Evolutionary conservation across 2,888 invertebrate species (phyloP).

Genomic region (Cordilura impudica): DNA sequence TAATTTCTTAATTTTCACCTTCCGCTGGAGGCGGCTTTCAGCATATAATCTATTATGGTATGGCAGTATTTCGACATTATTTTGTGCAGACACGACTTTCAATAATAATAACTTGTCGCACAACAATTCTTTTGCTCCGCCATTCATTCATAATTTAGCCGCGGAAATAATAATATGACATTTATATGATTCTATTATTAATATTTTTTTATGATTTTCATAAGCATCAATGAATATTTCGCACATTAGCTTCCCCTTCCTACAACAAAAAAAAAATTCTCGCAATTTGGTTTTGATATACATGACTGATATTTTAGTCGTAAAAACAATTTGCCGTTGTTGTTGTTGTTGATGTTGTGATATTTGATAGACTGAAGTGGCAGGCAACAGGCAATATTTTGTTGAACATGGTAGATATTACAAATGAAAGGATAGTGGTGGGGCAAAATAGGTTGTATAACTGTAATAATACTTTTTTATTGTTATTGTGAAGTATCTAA

Average conservation of each 20-base stretch:
- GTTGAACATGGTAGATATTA: background rate
- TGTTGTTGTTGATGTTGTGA: background rate
- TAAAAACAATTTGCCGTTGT: background rate
- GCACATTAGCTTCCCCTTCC: conserved; percentile 9
- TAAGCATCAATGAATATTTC: conserved; percentile 36
- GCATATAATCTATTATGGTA: background rate
- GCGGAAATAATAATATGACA: conserved; percentile 45
- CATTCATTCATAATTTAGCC: conserved; percentile 40
- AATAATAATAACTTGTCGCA: background rate
- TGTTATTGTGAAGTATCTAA: conserved; percentile 26
- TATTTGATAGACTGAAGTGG: conserved; percentile 28
- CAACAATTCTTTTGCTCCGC: conserved; percentile 14
- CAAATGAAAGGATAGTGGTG: background rate
- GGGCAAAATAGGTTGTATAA: background rate
- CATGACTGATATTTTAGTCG: background rate
- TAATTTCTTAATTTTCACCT: conserved; percentile 55
- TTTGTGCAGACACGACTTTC: conserved; percentile 9
- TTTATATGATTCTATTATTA: conserved; percentile 13
- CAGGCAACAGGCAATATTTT: conserved; percentile 8
- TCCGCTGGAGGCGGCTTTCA: conserved; percentile 28
- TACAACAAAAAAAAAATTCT: background rate
- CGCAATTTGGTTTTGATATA: background rate
- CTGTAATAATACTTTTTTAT: conserved; percentile 32
- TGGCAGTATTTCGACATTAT: conserved; percentile 18
- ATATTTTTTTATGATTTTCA: background rate